Evolutionary conservation across 2,888 invertebrate genomes (phyloP).

Genomic region (Tiphia femorata): DNA sequence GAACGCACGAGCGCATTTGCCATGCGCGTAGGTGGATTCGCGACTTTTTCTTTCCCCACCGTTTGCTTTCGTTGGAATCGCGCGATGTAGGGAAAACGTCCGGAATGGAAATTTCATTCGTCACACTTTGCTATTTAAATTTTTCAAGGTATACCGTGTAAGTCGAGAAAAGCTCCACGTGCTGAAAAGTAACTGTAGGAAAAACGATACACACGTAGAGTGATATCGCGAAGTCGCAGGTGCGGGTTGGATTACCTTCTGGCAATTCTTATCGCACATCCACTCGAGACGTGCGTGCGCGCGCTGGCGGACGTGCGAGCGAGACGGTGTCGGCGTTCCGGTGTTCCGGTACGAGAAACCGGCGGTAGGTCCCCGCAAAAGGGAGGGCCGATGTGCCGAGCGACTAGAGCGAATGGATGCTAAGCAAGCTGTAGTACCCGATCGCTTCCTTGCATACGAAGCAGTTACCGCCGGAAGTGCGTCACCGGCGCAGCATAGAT

Average conservation of each 20-base stretch:
- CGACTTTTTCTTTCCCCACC: too few species aligned
- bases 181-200: too few species aligned
- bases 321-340: conserved; percentile 1
- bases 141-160: too few species aligned
- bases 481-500: conserved; percentile 55
- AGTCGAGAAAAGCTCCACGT: too few species aligned
- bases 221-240: conserved; percentile 20
- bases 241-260: conserved; percentile 32
- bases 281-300: not conserved
- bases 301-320: not conserved
- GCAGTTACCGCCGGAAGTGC: conserved; percentile 63
- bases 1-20: too few species aligned
- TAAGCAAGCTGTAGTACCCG: conserved; percentile 67
- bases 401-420: conserved; percentile 63
- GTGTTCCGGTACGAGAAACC: conserved; percentile 41
- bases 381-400: conserved; percentile 38
- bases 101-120: too few species aligned
- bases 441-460: conserved; percentile 68
- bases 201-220: too few species aligned
- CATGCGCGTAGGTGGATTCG: too few species aligned
- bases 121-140: too few species aligned
- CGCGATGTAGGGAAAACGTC: too few species aligned
- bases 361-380: conserved; percentile 49
- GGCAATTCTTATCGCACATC: conserved; percentile 29
- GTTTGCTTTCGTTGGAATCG: too few species aligned